Conservation (phyloP, 2,888 invertebrate genomes). For the Stenurella melanura region DNA sequence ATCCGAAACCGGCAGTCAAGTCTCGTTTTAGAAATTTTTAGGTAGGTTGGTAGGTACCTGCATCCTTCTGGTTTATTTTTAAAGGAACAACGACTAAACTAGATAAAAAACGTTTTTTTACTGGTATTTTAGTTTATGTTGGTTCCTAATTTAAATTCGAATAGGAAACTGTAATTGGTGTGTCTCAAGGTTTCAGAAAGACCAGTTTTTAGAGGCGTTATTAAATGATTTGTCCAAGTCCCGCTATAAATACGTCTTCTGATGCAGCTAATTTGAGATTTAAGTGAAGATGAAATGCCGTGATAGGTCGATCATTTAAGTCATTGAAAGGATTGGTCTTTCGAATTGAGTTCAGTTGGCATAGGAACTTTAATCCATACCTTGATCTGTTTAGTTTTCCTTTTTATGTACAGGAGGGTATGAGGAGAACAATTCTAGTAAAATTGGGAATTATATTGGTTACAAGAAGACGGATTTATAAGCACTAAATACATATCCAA, state of each 20-base stretch:
- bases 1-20: not conserved
- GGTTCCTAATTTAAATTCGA: constrained; percentile 1
- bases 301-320: not conserved
- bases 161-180: constrained; percentile 22
- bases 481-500: too few species aligned
- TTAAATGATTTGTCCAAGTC: constrained; percentile 27
- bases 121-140: not conserved
- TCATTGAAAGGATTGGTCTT: not conserved
- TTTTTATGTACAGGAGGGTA: not conserved
- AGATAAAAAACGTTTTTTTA: not conserved
- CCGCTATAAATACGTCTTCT: constrained; percentile 19
- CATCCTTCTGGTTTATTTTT: not conserved
- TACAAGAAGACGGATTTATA: too few species aligned
- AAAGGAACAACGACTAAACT: not conserved
- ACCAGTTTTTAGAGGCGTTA: constrained; percentile 27
- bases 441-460: too few species aligned
- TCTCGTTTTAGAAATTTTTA: not conserved
- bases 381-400: not conserved
- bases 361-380: not conserved
- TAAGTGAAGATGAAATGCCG: constrained; percentile 8
- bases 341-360: not conserved
- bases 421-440: not conserved
- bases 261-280: constrained; percentile 10
- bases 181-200: constrained; percentile 36
- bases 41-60: not conserved